These are phyloP conservation scores for Cydia fagiglandana DNA, from an alignment of 1,140 invertebrate species.

Conservation along the genomic window DNA sequence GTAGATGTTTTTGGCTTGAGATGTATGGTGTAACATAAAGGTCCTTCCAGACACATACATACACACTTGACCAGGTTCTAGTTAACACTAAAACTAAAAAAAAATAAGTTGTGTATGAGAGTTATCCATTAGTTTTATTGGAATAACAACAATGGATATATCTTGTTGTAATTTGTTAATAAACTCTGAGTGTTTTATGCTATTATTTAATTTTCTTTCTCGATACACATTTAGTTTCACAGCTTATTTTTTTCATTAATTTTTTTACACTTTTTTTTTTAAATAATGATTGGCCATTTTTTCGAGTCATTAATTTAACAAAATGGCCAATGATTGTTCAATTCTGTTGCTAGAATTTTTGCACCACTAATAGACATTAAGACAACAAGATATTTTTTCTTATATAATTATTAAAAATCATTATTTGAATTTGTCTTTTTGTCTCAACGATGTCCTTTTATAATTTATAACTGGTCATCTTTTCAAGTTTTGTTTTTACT, in stretches of 20 bases:
- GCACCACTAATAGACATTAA: conserved; percentile 25
- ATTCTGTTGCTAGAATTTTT: conserved; percentile 26
- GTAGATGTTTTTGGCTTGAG: conserved; percentile 70
- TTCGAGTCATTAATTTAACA: conserved; percentile 20
- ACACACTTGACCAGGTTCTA: conserved; percentile 47
- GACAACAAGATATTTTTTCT: conserved; percentile 1
- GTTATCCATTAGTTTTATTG: conserved; percentile 40
- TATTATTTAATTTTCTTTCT: conserved; percentile 51
- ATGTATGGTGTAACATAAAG: conserved; percentile 53
- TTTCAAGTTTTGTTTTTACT: conserved; percentile 21
- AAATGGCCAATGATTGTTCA: conserved; percentile 18
- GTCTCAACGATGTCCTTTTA: conserved; percentile 25
- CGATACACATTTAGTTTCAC: conserved; percentile 57
- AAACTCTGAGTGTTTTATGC: conserved; percentile 40
- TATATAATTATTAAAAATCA: background rate
- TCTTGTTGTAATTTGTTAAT: conserved; percentile 32
- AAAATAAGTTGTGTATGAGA: conserved; percentile 70
- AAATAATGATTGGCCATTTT: conserved; percentile 46
- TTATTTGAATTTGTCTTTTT: conserved; percentile 17
- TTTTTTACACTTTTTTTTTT: conserved; percentile 53
- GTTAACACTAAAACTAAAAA: conserved; percentile 69
- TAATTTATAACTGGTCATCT: conserved; percentile 8
- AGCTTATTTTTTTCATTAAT: conserved; percentile 71
- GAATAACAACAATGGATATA: conserved; percentile 34
- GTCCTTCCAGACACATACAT: conserved; percentile 51